Evolutionary conservation across 2,797 vertebrate genomes (phyloP), one percentile per base, ranked within the genome.

Genomic region (Nyctibius grandis): DNA sequence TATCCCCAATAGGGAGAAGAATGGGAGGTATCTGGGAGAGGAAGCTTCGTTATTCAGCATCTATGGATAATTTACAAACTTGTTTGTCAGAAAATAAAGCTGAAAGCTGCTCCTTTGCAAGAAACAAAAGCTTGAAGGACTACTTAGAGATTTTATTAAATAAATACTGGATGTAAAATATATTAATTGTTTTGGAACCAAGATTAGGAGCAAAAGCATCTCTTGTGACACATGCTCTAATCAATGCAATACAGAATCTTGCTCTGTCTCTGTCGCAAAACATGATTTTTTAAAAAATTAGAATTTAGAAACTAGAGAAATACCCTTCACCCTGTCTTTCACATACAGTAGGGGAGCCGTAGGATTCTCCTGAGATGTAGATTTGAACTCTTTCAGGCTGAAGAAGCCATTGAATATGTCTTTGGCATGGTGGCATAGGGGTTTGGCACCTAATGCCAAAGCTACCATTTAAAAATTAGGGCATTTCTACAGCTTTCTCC

Each of bases 241-340:
- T 34, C 31, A 57, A 5, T 34, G 2, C 8, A 54, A 31, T 59
- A 33, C 13, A 40, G 23, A 82, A 51, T 51, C 36, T 76, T 74
- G 7, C 11, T 45, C 33, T 59, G 9, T 11, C 7, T 85, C 44
- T 54, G 34, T 21, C 17, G 25, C 5, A 79, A 82, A 85, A 89
- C 10, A 25, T 2, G 0, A n/a, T 13, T 14, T 12, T 51, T 23
- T 5, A 34, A 65, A 19, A 22, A 33, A 1, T 6, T 6, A 38
- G 9, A 36, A 28, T 57, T 25, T 65, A 18, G 29, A 40, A 78
- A 40, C 5, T 28, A 44, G 22, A 36, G 15, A 54, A 34, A 7
- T 12, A 38, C 3, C 12, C 9, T 72, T 67, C 12, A 10, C 13
- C 1, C 3, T 65, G 21, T 22, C 15, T 61, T 78, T 69, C 19